Evolutionary conservation across 2,888 invertebrate species (phyloP).

Genomic region (Ariolimax columbianus): DNA sequence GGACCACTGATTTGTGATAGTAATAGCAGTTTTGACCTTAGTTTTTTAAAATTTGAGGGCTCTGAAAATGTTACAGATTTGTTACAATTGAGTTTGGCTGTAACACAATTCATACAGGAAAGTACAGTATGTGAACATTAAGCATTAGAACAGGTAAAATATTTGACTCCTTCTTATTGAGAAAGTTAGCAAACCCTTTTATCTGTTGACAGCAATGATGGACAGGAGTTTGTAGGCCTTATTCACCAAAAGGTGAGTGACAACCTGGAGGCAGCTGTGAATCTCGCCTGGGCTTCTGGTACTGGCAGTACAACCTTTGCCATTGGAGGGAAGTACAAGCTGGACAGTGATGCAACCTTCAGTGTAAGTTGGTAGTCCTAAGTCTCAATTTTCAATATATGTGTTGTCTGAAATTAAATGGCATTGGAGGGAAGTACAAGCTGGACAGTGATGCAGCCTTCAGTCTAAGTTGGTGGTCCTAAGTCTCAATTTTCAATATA

Average conservation of each 20-base stretch:
- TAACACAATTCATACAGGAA: not conserved
- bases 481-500: too few species aligned
- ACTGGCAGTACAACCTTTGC: constrained; percentile 94
- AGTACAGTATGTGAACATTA: too few species aligned
- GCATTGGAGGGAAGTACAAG: constrained; percentile 92
- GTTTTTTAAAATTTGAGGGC: too few species aligned
- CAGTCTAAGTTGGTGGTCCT: constrained; percentile 71
- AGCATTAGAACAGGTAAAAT: too few species aligned
- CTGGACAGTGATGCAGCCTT: constrained; percentile 90
- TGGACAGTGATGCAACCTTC: constrained; percentile 90
- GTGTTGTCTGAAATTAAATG: too few species aligned
- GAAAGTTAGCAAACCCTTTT: too few species aligned
- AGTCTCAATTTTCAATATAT: too few species aligned
- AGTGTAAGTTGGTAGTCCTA: constrained; percentile 71
- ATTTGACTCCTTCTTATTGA: not conserved
- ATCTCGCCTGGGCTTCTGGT: constrained; percentile 93
- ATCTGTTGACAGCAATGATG: constrained; percentile 87
- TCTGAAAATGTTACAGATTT: too few species aligned
- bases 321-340: constrained; percentile 91
- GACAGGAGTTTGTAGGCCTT: constrained; percentile 94
- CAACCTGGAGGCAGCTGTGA: constrained; percentile 92
- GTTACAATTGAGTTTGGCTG: too few species aligned
- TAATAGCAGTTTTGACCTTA: too few species aligned
- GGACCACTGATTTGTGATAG: too few species aligned
- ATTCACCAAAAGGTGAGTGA: constrained; percentile 94